A percentile compares a stretch with the other conserved stretches of the same genome.
phyloP scores from a whole-genome alignment of 2,888 invertebrate species.

The Drosophila sordidapex region DNA sequence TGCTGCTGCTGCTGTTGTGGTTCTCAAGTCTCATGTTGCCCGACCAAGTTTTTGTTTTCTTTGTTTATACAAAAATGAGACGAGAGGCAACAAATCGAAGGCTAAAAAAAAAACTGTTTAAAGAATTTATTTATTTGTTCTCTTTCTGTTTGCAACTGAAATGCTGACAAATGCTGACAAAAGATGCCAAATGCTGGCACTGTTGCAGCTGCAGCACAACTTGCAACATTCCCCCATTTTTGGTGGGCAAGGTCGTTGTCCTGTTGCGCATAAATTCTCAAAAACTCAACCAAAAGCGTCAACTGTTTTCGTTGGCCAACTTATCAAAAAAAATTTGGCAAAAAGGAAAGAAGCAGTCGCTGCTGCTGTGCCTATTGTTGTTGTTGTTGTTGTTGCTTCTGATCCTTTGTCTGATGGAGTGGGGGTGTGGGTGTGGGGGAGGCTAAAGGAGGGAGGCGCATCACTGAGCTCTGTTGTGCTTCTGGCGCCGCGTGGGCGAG shows the following conservation, averaged over 20 bases:
- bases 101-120: conserved; percentile 12
- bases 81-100: conserved; percentile 27
- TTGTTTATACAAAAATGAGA: conserved; percentile 10
- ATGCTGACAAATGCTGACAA: conserved; percentile 15
- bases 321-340: conserved; percentile 31
- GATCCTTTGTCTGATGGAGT: conserved; percentile 46
- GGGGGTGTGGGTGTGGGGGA: background rate
- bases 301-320: conserved; percentile 45
- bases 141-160: background rate
- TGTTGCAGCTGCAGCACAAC: conserved; percentile 22
- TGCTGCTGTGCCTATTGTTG: background rate
- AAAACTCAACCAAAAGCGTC: conserved; percentile 39
- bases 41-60: conserved; percentile 40
- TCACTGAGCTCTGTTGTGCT: background rate
- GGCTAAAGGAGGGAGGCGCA: background rate
- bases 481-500: conserved; percentile 37
- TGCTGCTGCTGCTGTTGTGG: conserved; percentile 36
- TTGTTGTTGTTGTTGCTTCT: background rate
- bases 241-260: conserved; percentile 72
- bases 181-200: conserved; percentile 11
- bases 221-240: background rate
- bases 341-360: conserved; percentile 5
- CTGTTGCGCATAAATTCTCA: conserved; percentile 46
- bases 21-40: conserved; percentile 36
- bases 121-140: background rate